A percentile compares a stretch with the other conserved stretches of the same genome.
phyloP scores from a whole-genome alignment of 2,797 vertebrate genomes.

The Lates japonicus region DNA sequence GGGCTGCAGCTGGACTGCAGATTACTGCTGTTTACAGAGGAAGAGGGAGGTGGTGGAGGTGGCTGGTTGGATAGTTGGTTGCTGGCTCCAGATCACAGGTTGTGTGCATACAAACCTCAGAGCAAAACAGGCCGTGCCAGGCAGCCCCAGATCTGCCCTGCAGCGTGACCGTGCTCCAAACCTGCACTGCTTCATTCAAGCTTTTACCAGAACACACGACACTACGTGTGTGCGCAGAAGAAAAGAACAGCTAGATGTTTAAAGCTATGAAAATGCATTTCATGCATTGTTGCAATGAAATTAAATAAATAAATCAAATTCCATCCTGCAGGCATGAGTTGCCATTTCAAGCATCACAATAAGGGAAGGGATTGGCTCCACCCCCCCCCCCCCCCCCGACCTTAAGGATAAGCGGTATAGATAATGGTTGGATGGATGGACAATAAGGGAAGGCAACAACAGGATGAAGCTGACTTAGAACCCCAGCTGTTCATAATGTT shows the following conservation, averaged over 20 bases:
- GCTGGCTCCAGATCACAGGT: conserved; percentile 76
- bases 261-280: background rate
- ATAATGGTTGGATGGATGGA: too few relatives aligned
- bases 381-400: too few relatives aligned
- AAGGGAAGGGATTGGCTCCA: background rate
- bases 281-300: background rate
- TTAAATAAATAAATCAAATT: background rate
- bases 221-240: background rate
- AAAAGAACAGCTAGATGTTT: background rate
- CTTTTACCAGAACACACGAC: conserved; percentile 1
- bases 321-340: background rate
- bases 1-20: conserved; percentile 75
- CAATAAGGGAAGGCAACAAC: background rate
- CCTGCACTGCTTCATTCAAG: conserved; percentile 7
- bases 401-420: too few relatives aligned
- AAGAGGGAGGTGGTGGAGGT: conserved; percentile 51
- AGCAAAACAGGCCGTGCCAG: conserved; percentile 39
- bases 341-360: background rate
- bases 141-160: conserved; percentile 49
- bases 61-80: conserved; percentile 44
- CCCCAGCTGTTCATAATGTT: background rate
- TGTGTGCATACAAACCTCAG: conserved; percentile 58
- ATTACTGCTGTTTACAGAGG: conserved; percentile 72
- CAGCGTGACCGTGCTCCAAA: conserved; percentile 22
- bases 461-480: background rate